Conservation (phyloP, 2,113 vertebrate species). For the Brachypodius melanocephalos region DNA sequence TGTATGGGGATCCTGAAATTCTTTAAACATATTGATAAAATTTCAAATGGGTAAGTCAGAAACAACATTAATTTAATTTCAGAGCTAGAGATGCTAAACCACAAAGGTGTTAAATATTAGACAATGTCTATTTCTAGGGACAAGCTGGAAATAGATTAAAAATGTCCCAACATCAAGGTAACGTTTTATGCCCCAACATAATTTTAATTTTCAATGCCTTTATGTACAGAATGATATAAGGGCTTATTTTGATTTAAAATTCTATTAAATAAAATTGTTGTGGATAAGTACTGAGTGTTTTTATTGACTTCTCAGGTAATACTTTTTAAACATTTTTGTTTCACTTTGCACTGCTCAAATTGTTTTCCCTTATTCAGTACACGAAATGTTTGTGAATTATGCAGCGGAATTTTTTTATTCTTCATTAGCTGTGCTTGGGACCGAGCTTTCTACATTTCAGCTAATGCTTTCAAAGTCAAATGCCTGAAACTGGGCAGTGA, state of each 20-base stretch:
- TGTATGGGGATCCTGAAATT: not conserved
- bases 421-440: not conserved
- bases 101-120: not conserved
- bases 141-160: not conserved
- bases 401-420: not conserved
- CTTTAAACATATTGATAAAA: not conserved
- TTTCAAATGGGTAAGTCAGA: not conserved
- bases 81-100: not conserved
- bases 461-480: not conserved
- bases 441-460: not conserved
- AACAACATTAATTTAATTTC: not conserved
- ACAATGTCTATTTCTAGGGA: not conserved
- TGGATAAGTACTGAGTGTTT: not conserved
- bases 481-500: not conserved
- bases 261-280: not conserved
- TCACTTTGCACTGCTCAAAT: not conserved
- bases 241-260: not conserved
- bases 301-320: not conserved
- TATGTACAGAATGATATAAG: not conserved
- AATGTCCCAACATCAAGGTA: not conserved
- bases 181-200: not conserved
- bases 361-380: not conserved
- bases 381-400: not conserved
- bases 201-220: not conserved
- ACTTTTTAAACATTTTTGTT: not conserved